phyloP scores from a whole-genome alignment of 2,888 invertebrate genomes.

The Hypselothyrea guttata region DNA sequence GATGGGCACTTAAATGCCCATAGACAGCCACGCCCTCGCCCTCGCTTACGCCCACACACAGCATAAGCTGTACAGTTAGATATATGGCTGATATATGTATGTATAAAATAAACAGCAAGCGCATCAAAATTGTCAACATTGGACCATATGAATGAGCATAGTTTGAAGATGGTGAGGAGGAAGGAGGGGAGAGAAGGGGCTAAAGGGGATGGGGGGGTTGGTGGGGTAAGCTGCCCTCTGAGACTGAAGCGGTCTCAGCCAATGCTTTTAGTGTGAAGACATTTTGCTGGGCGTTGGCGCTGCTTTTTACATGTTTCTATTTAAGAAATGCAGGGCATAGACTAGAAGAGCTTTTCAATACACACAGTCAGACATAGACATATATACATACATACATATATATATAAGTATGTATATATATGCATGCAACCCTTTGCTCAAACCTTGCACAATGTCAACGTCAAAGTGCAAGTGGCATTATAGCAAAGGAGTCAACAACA shows the following conservation, averaged over 20 bases:
- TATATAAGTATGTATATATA: constrained; percentile 8
- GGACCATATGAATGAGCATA: constrained; percentile 12
- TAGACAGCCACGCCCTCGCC: constrained; percentile 14
- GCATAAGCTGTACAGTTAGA: too few relatives aligned
- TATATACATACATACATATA: constrained; percentile 9
- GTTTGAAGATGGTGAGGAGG: neutral
- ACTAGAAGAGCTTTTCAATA: constrained; percentile 49
- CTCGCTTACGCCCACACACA: constrained; percentile 2
- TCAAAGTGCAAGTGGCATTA: constrained; percentile 77
- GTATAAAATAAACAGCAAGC: constrained; percentile 30
- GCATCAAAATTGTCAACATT: constrained; percentile 46
- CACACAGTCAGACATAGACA: constrained; percentile 7
- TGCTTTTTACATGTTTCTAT: constrained; percentile 53
- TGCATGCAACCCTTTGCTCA: constrained; percentile 17
- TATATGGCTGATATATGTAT: neutral
- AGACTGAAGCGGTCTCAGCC: constrained; percentile 12
- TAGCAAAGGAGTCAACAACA: constrained; percentile 57
- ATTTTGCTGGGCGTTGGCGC: constrained; percentile 38
- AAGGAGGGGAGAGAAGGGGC: neutral
- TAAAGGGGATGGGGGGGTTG: neutral
- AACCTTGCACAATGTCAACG: constrained; percentile 62
- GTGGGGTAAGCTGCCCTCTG: neutral
- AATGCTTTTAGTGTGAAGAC: constrained; percentile 68
- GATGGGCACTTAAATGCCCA: constrained; percentile 30
- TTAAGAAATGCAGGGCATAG: constrained; percentile 45